Percentiles rank a stretch among this genome's conserved stretches.
Conservation (phyloP, 2,113 vertebrate species). For the Colossoma macropomum region DNA sequence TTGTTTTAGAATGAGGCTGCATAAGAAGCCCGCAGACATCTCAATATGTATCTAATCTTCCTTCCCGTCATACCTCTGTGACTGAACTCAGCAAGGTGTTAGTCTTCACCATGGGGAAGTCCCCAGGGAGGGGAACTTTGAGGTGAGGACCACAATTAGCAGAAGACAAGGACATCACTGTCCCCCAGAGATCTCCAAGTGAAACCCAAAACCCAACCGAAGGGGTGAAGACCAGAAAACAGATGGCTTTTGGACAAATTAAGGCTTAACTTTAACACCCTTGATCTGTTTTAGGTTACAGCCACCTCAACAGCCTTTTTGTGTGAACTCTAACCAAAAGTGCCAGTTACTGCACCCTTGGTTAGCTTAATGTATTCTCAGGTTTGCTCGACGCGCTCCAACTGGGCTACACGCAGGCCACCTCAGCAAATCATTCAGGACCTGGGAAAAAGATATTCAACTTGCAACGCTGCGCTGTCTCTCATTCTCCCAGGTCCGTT, state of each 20-base stretch:
- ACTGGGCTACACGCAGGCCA: slow-evolving; percentile 62
- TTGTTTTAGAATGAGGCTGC: not conserved
- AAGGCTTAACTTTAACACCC: slow-evolving; percentile 57
- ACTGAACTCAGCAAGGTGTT: slow-evolving; percentile 12
- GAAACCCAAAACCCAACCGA: slow-evolving; percentile 68
- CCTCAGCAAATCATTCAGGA: slow-evolving; percentile 51
- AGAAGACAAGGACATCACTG: slow-evolving; percentile 71
- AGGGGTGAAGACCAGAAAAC: slow-evolving; percentile 51
- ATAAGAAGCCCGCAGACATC: not conserved
- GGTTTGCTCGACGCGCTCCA: slow-evolving; percentile 50
- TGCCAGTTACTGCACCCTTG: slow-evolving; percentile 54
- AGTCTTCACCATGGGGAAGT: slow-evolving; percentile 58
- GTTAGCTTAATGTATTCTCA: slow-evolving; percentile 55
- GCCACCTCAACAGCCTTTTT: slow-evolving; percentile 52
- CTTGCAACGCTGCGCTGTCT: slow-evolving; percentile 27
- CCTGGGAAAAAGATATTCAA: slow-evolving; percentile 21
- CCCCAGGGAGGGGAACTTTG: slow-evolving; percentile 66
- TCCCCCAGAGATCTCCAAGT: slow-evolving; percentile 62
- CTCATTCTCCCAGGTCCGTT: slow-evolving; percentile 21
- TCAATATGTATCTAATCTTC: slow-evolving; percentile 14
- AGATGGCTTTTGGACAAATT: slow-evolving; percentile 63
- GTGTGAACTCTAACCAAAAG: slow-evolving; percentile 46
- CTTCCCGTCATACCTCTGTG: not conserved
- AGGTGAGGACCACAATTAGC: slow-evolving; percentile 74
- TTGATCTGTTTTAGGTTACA: slow-evolving; percentile 61